These are phyloP conservation scores for Montipora foliosa DNA, from an alignment of 64 coral and sea anemone species.

Conservation along the genomic window DNA sequence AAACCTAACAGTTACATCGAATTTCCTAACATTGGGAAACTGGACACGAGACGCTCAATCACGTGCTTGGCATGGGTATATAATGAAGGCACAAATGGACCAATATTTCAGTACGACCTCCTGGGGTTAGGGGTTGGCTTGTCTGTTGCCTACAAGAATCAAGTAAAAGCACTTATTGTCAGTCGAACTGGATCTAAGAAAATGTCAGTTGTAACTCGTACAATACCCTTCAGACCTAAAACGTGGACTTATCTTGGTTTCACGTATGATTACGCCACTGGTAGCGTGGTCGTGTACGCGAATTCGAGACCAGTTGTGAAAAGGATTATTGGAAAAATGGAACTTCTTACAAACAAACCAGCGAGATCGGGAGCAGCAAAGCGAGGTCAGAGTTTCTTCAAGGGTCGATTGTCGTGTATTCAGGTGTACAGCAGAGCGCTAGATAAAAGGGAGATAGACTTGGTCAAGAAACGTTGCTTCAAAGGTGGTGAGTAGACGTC, in stretches of 20 bases:
- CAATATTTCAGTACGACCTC: slow-evolving; percentile 32
- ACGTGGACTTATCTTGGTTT: slow-evolving; percentile 59
- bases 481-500: slow-evolving; percentile 12
- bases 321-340: slow-evolving; percentile 20
- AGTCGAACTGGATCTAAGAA: slow-evolving; percentile 21
- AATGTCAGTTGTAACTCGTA: background rate
- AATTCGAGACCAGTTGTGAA: slow-evolving; percentile 26
- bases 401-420: slow-evolving; percentile 50
- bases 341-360: slow-evolving; percentile 40
- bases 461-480: slow-evolving; percentile 52
- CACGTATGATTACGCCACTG: slow-evolving; percentile 37
- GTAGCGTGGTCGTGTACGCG: slow-evolving; percentile 30
- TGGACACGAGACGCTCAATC: slow-evolving; percentile 37
- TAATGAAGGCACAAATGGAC: slow-evolving; percentile 42
- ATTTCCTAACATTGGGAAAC: slow-evolving; percentile 52
- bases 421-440: slow-evolving; percentile 55
- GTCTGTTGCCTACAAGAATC: background rate
- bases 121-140: slow-evolving; percentile 29
- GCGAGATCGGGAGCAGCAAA: slow-evolving; percentile 1
- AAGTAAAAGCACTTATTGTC: slow-evolving; percentile 21
- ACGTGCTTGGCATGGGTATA: slow-evolving; percentile 26
- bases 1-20: slow-evolving; percentile 44
- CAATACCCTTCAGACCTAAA: background rate
- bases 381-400: slow-evolving; percentile 8
- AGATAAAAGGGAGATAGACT: background rate